Conservation (phyloP, 2,888 invertebrate genomes). For the Microplitis deprimator region DNA sequence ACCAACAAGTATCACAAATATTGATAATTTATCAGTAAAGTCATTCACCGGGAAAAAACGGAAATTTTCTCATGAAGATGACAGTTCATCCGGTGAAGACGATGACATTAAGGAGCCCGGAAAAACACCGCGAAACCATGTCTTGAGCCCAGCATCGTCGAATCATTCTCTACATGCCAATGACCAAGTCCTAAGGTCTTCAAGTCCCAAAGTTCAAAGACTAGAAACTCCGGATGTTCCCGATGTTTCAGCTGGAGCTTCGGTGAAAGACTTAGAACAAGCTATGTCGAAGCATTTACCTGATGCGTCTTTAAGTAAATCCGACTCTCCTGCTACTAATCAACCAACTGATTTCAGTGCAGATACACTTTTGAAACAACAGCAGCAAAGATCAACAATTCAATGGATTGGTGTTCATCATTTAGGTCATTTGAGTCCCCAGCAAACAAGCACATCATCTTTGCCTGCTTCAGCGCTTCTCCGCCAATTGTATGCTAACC, state of each 20-base stretch:
- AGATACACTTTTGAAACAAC: conserved; percentile 86
- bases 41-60: conserved; percentile 74
- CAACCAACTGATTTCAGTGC: conserved; percentile 91
- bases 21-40: conserved; percentile 58
- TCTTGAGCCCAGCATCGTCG: conserved; percentile 77
- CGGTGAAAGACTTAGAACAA: conserved; percentile 93
- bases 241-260: conserved; percentile 73
- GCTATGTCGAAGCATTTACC: conserved; percentile 97
- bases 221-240: conserved; percentile 51
- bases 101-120: conserved; percentile 71
- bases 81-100: conserved; percentile 70
- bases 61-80: conserved; percentile 73
- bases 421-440: conserved; percentile 75
- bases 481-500: conserved; percentile 87
- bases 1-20: conserved; percentile 57
- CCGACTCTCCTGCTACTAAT: conserved; percentile 75
- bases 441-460: conserved; percentile 75
- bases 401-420: conserved; percentile 93
- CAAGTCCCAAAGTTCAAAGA: conserved; percentile 65
- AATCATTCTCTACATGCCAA: conserved; percentile 74
- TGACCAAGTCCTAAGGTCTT: conserved; percentile 64
- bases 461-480: conserved; percentile 92
- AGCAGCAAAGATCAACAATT: conserved; percentile 85
- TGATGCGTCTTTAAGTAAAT: conserved; percentile 72
- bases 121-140: conserved; percentile 67